Percentiles rank a stretch among this genome's conserved stretches.
Conservation (phyloP, 2,888 invertebrate species). For the Acleris literana region DNA sequence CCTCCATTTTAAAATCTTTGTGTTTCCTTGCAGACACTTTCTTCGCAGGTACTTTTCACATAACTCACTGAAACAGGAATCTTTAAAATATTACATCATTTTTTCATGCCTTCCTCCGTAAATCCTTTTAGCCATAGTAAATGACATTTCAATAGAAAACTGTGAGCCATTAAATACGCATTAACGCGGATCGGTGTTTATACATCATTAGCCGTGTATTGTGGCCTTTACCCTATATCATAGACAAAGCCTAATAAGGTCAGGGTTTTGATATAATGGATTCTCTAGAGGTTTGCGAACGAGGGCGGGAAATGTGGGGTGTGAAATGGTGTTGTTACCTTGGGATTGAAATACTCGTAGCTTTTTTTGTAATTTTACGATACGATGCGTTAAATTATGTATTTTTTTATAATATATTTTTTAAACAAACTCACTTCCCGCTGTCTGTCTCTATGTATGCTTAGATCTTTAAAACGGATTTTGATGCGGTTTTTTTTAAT, state of each 20-base stretch:
- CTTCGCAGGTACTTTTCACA: background rate
- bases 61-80: slow-evolving; percentile 31
- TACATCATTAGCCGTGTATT: slow-evolving; percentile 74
- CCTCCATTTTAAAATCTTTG: no score
- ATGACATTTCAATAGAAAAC: slow-evolving; percentile 74
- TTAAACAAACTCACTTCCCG: no score
- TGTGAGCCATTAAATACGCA: slow-evolving; percentile 78
- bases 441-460: no score
- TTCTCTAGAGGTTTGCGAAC: slow-evolving; percentile 5
- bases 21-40: background rate
- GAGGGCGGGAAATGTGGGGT: background rate
- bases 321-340: background rate
- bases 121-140: slow-evolving; percentile 67
- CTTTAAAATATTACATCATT: slow-evolving; percentile 28
- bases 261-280: slow-evolving; percentile 11
- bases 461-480: no score
- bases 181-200: slow-evolving; percentile 70
- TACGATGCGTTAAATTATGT: no score
- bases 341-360: background rate
- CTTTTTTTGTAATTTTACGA: no score
- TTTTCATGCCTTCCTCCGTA: slow-evolving; percentile 44
- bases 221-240: slow-evolving; percentile 48
- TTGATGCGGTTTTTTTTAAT: no score
- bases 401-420: no score
- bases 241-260: slow-evolving; percentile 37